Percentiles rank a stretch among this genome's conserved stretches.
phyloP scores from a whole-genome alignment of 2,113 vertebrate species.

The Anser brachyrhynchus region DNA sequence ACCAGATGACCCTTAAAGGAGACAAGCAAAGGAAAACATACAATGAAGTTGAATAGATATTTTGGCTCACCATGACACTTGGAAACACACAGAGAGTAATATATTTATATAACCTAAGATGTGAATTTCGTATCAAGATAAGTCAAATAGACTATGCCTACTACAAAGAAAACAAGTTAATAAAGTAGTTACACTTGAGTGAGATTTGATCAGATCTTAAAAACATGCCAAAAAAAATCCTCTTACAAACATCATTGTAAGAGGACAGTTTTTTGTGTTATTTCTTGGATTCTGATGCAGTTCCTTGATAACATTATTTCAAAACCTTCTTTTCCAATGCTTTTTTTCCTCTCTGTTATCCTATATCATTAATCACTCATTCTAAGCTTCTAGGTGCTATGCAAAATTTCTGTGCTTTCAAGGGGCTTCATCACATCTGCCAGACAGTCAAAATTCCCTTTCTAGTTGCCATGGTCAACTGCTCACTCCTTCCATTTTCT shows the following conservation, averaged over 20 bases:
- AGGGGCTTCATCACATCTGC: neutral
- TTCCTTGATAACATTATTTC: neutral
- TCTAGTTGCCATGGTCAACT: neutral
- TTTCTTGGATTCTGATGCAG: neutral
- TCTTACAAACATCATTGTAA: rapidly evolving
- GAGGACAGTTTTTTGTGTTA: rapidly evolving
- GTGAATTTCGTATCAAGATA: neutral
- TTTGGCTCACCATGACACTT: neutral
- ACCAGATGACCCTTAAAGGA: neutral
- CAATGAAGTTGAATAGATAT: neutral
- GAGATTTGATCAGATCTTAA: neutral
- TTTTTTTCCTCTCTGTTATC: neutral
- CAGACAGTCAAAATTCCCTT: neutral
- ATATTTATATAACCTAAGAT: neutral
- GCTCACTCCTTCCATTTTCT: neutral
- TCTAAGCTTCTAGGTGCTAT: neutral
- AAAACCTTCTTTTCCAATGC: neutral
- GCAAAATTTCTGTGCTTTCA: neutral
- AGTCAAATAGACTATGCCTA: neutral
- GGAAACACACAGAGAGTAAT: neutral
- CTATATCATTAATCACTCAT: neutral
- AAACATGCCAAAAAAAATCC: no score
- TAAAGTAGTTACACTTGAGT: neutral
- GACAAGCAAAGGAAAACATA: neutral
- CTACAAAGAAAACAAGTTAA: neutral